Evolutionary conservation across 2,888 invertebrate species (phyloP), one percentile per base, ranked within the genome.

Genomic region (Sphaeridia pumilis): DNA sequence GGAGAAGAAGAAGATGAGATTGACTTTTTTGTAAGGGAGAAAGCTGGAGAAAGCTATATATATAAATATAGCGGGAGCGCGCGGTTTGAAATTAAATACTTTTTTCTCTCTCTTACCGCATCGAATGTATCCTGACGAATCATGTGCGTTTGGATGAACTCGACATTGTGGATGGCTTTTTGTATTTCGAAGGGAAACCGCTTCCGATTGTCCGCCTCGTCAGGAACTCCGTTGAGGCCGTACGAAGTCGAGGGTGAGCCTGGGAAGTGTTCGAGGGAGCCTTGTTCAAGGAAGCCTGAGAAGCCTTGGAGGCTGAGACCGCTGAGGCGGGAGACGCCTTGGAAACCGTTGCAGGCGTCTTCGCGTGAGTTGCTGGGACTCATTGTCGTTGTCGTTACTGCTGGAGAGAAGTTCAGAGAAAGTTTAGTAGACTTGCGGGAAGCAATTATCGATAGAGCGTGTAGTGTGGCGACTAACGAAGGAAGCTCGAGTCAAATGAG

Each of bases 131-230:
- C 90, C 70, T 89, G 87, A n/a, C 90, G 78, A 68, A 87, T 86
- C 72, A 90, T 88, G 68, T 92, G 92, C 69, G 90, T 88, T 67
- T 92, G 90, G 63, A 93, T 92, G 69, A 92, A 93, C 83, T 88
- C 88, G 48, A 92, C 88, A 70, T 92, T 92, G 69, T 89, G 88
- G 61, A 93, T 85, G 44, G 92, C 90, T 69, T 90, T 88, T 69
- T 92, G 90, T 67, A 92, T 74, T 70, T 92, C 90, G 68, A 88
- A 88, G 0, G 90, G 90, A 70, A 88, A 89, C 70, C 88, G 89
- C 72, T 86, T 88, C 51, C 58, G 49, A 56, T 57, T 58, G 56
- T 63, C 62, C 38, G 56, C 58, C 49, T 59, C 60, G 27, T 59
- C 58, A n/a, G n/a, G n/a, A n/a, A n/a, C n/a, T 46, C 64, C 64